Evolutionary conservation across 2,113 vertebrate species (phyloP).

Genomic region (human (Homo sapiens)): GRCh38 chr16:29030501-29031000

Average conservation of each 20-base stretch:
- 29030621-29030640: neutral
- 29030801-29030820: neutral
- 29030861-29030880: neutral
- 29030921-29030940: neutral
- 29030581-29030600: neutral
- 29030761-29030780: neutral
- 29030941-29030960: neutral
- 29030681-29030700: neutral
- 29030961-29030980: neutral
- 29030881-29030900: neutral
- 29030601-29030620: accelerated
- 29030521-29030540: neutral
- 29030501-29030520: neutral
- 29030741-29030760: neutral
- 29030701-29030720: neutral
- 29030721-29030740: neutral
- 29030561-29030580: neutral
- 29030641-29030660: neutral
- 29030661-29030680: neutral
- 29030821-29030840: neutral
- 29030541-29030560: neutral
- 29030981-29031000: no score
- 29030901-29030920: neutral
- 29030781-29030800: neutral
- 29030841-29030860: neutral